Conservation (phyloP, 2,113 vertebrate species). For the Tyto alba region DNA sequence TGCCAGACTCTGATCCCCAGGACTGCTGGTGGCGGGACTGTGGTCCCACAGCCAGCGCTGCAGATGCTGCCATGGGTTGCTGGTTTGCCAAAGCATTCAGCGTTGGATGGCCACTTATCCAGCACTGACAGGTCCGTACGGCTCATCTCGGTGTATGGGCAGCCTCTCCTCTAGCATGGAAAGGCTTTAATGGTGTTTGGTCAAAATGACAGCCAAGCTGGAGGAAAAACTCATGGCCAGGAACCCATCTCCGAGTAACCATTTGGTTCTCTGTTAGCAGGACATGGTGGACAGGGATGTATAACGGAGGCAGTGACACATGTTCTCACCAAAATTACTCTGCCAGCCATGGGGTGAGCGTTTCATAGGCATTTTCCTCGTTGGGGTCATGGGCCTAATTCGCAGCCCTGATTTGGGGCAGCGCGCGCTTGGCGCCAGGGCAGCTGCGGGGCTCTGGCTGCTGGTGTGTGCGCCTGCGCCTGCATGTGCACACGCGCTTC, state of each 20-base stretch:
- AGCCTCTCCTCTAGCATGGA: not conserved
- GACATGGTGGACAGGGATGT: fast-evolving
- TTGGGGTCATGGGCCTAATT: fast-evolving
- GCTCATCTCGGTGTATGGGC: not conserved
- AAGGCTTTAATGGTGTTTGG: fast-evolving
- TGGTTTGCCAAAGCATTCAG: not conserved
- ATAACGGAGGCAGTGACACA: fast-evolving
- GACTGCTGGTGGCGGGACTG: not conserved
- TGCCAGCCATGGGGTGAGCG: not conserved
- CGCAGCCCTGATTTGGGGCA: not conserved
- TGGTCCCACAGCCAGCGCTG: not conserved
- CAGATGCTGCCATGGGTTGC: not conserved
- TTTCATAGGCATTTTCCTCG: not conserved
- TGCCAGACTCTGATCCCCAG: not conserved
- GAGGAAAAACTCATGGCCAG: not conserved
- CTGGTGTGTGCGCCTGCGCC: fast-evolving
- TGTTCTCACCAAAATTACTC: not conserved
- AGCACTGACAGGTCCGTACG: not conserved
- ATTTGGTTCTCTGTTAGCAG: fast-evolving
- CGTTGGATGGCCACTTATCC: not conserved
- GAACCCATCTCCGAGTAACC: not conserved
- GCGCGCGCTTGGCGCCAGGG: not conserved
- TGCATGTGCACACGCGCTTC: fast-evolving
- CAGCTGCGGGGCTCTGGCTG: fast-evolving
- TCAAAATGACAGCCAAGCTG: not conserved